These are phyloP conservation scores for Sebastes cheni DNA, from an alignment of 2,797 vertebrate species.

Conservation along the genomic window DNA sequence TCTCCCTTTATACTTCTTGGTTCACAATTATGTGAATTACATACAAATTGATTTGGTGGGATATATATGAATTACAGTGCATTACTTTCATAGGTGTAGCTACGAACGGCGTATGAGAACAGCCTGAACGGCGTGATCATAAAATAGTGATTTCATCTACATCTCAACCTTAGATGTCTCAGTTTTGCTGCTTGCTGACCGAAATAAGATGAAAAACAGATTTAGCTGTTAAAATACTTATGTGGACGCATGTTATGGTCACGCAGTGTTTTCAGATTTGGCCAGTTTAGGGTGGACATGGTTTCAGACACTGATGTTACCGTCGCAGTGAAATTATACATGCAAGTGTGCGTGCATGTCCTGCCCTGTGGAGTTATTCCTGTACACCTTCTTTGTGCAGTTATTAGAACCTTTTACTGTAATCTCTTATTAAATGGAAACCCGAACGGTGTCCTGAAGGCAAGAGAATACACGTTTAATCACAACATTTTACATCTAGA, in stretches of 20 bases:
- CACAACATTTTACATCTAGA: constrained; percentile 62
- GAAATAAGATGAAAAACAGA: not conserved
- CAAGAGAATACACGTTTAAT: constrained; percentile 68
- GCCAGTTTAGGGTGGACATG: not conserved
- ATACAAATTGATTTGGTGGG: too few species aligned
- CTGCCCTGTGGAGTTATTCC: not conserved
- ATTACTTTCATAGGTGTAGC: too few species aligned
- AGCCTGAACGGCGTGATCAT: not conserved
- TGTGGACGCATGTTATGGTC: not conserved
- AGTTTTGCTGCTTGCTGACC: not conserved
- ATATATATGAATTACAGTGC: too few species aligned
- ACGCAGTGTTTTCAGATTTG: not conserved
- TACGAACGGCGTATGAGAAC: too few species aligned
- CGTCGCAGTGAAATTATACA: not conserved
- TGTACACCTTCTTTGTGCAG: not conserved
- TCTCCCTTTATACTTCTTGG: too few species aligned
- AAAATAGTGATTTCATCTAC: not conserved
- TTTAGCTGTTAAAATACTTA: not conserved
- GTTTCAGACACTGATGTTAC: not conserved
- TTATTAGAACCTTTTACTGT: constrained; percentile 40
- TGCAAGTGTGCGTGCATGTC: not conserved
- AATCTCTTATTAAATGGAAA: constrained; percentile 59
- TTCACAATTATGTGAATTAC: too few species aligned
- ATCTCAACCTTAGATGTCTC: not conserved
- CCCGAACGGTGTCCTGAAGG: constrained; percentile 54